A percentile compares a stretch with the other conserved stretches of the same genome.
Conservation (phyloP, 64 coral and sea anemone species). For the Dendrophyllia cribrosa region DNA sequence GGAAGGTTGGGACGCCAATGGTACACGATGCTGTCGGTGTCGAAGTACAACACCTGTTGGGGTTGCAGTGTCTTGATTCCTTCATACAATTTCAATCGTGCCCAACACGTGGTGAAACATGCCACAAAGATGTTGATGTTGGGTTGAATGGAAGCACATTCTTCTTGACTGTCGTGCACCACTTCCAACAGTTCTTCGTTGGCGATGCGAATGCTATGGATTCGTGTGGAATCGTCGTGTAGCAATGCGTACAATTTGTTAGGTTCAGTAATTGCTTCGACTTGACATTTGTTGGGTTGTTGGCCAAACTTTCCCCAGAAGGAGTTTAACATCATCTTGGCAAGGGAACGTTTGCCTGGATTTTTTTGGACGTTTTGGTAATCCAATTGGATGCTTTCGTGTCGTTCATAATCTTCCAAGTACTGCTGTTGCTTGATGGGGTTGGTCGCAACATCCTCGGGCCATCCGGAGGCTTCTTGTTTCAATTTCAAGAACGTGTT, state of each 20-base stretch:
- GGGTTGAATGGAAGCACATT: background rate
- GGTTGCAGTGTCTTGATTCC: background rate
- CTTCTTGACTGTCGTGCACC: background rate
- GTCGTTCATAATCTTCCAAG: background rate
- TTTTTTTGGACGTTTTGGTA: background rate
- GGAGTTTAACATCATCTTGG: constrained; percentile 7
- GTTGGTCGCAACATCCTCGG: background rate
- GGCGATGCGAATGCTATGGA: background rate
- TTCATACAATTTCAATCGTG: constrained; percentile 39
- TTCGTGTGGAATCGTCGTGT: background rate
- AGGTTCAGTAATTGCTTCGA: background rate
- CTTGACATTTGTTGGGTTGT: background rate
- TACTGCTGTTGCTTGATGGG: background rate
- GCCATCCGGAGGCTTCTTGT: constrained; percentile 10
- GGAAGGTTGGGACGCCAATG: background rate
- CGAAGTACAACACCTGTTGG: background rate
- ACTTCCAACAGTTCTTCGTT: background rate
- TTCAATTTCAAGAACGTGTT: constrained; percentile 47
- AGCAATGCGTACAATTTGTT: background rate
- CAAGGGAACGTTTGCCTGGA: background rate
- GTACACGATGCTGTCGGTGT: background rate
- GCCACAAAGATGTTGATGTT: constrained; percentile 36
- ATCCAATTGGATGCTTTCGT: background rate
- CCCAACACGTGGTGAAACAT: constrained; percentile 42
- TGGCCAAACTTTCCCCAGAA: constrained; percentile 39